A percentile compares a stretch with the other conserved stretches of the same genome.
phyloP scores from a whole-genome alignment of 1,140 invertebrate species.

The Penaeus indicus region DNA sequence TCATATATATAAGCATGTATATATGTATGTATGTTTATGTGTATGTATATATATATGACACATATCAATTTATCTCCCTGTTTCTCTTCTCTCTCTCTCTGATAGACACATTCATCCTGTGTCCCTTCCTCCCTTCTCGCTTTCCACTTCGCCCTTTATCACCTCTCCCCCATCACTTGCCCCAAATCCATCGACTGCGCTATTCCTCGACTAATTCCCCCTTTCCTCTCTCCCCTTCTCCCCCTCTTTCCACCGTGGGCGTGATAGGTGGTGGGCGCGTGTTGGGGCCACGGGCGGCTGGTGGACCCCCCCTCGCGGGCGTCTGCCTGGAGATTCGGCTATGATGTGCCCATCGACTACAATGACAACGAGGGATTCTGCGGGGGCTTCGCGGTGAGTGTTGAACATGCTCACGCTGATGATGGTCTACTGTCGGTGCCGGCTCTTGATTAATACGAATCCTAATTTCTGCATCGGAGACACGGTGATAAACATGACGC shows the following conservation, averaged over 20 bases:
- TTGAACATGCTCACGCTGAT: not conserved
- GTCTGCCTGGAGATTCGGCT: slow-evolving; percentile 65
- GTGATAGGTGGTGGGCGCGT: slow-evolving; percentile 3
- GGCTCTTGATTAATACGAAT: no score
- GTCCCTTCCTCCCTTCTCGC: not conserved
- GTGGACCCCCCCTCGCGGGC: slow-evolving; percentile 62
- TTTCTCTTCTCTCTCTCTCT: no score
- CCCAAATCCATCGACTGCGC: not conserved
- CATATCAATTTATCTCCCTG: no score
- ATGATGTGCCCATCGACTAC: slow-evolving; percentile 64
- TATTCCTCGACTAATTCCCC: slow-evolving; percentile 3
- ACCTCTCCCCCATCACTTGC: not conserved
- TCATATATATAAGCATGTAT: not conserved
- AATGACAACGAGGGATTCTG: slow-evolving; percentile 67
- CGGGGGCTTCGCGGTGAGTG: slow-evolving; percentile 65
- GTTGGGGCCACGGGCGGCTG: slow-evolving; percentile 57
- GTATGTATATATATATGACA: no score
- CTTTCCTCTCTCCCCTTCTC: not conserved
- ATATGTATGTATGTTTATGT: not conserved
- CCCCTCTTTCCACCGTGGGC: not conserved
- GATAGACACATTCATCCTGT: no score
- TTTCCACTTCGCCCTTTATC: not conserved
- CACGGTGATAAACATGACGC: no score
- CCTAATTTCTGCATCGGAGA: no score
- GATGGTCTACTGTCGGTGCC: no score